A percentile compares a stretch with the other conserved stretches of the same genome.
Evolutionary conservation across 2,113 vertebrate species (phyloP).

Genomic region (Gnathonemus longibarbis): DNA sequence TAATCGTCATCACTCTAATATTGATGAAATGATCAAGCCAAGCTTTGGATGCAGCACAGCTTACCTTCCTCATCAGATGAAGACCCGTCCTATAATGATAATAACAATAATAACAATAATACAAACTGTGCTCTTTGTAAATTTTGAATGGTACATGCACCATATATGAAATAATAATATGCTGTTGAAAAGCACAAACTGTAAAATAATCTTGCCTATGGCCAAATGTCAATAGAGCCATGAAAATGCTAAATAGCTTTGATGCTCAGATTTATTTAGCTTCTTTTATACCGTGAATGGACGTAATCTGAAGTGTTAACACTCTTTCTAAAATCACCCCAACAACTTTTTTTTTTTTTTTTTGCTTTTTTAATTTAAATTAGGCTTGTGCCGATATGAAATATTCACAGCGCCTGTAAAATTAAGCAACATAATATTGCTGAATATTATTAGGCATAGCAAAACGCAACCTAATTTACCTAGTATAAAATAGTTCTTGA

Average conservation of each 20-base stretch:
- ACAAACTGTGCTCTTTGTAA: not conserved
- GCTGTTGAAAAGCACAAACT: not conserved
- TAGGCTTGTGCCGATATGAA: not conserved
- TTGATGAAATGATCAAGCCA: constrained; percentile 23
- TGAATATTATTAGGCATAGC: not conserved
- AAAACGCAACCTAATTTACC: not conserved
- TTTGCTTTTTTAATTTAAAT: not conserved
- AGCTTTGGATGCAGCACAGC: constrained; percentile 20
- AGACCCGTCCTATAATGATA: constrained; percentile 26
- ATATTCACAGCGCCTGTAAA: not conserved
- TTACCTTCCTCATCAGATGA: constrained; percentile 28
- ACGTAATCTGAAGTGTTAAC: not conserved
- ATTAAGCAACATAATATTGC: not conserved
- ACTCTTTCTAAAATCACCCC: constrained; percentile 7
- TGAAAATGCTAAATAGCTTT: not conserved
- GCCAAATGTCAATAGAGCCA: not conserved
- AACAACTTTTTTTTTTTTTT: not conserved
- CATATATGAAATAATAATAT: not conserved
- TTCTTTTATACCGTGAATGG: not conserved
- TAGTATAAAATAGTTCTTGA: not conserved
- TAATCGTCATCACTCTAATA: not conserved
- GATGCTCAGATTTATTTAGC: not conserved
- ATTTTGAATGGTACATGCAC: not conserved
- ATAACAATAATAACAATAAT: constrained; percentile 21
- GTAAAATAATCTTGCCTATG: not conserved